phyloP scores from a whole-genome alignment of 2,113 vertebrate species.

The Saccopteryx bilineata region DNA sequence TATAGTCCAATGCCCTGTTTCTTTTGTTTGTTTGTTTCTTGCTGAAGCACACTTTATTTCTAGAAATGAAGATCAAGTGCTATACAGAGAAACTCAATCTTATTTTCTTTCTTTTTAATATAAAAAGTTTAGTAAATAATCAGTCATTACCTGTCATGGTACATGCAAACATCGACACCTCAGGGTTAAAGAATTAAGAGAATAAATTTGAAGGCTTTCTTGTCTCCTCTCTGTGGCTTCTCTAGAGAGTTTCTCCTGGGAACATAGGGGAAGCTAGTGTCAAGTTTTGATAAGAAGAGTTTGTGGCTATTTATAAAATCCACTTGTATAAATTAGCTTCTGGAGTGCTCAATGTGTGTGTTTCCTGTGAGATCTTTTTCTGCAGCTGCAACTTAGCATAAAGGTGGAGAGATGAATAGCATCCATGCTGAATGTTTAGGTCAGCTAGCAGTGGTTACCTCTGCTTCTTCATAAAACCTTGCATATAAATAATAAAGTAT shows the following conservation, averaged over 20 bases:
- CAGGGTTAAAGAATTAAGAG: conserved; percentile 15
- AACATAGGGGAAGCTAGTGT: neutral
- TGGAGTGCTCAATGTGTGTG: neutral
- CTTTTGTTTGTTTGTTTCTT: neutral
- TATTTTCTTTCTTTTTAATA: neutral
- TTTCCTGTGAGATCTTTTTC: conserved; percentile 47
- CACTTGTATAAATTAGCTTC: conserved; percentile 60
- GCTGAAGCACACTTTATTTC: conserved; percentile 57
- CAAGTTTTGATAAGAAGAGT: conserved; percentile 39
- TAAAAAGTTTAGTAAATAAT: neutral
- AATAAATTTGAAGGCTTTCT: neutral
- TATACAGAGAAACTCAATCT: neutral
- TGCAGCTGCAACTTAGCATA: conserved; percentile 3
- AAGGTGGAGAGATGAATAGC: conserved; percentile 6
- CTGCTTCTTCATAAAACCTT: conserved; percentile 40
- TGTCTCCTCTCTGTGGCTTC: neutral
- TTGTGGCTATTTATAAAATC: conserved; percentile 72
- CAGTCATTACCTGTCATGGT: neutral
- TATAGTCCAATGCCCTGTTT: neutral
- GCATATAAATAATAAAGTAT: conserved; percentile 35
- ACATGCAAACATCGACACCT: neutral
- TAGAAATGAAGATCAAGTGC: conserved; percentile 68
- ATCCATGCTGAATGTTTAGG: neutral
- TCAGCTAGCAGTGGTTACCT: neutral
- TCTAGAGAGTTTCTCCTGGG: conserved; percentile 15